Evolutionary conservation across 1,140 invertebrate genomes (phyloP), one percentile per base, ranked within the genome.

Genomic region (Lasioglossum baleicum): DNA sequence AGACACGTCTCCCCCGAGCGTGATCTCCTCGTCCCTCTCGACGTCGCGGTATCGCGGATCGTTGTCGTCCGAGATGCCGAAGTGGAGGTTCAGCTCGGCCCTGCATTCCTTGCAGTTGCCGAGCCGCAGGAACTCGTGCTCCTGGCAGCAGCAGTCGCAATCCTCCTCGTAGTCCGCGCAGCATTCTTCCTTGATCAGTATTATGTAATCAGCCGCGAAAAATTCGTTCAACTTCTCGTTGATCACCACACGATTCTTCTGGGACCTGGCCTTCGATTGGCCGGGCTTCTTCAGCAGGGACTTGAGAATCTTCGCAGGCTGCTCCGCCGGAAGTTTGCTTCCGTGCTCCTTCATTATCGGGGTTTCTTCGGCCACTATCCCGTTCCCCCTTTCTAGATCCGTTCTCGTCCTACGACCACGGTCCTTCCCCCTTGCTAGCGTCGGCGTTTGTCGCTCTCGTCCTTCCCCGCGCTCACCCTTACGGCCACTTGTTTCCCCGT

Each of bases 131-230:
- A 96, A 94, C 87, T 96, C 95, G 84, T 95, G 95, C 83, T 96
- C 95, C 85, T 96, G 96, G 81, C 96, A 96, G 66, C 96, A 96
- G 90, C 96, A 96, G 72, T 94, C 94, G 87, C 93, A 93, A 61
- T 96, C 95, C 81, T 96, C 96, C 86, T 96, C 96, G 87, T 96
- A 96, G 64, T 96, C 96, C 85, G 96, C 96, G 76, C 96, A 96
- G 83, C 96, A 96, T 88, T 97, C 96, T 87, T 97, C 96, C 58
- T 96, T 95, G 66, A 97, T 97, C 35, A 97, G 92, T 85, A 97
- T 97, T 81, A 97, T 97, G 87, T 97, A 97, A 92, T 97, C 96
- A 2, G 96, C 96, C 75, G 97, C 97, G 90, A 97, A 97, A 92
- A 97, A 97, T 91, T 97, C 96, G 92, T 97, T 97, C 31, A 96